Conservation (phyloP, 2,113 vertebrate species). For the Benitochromis conjunctus region DNA sequence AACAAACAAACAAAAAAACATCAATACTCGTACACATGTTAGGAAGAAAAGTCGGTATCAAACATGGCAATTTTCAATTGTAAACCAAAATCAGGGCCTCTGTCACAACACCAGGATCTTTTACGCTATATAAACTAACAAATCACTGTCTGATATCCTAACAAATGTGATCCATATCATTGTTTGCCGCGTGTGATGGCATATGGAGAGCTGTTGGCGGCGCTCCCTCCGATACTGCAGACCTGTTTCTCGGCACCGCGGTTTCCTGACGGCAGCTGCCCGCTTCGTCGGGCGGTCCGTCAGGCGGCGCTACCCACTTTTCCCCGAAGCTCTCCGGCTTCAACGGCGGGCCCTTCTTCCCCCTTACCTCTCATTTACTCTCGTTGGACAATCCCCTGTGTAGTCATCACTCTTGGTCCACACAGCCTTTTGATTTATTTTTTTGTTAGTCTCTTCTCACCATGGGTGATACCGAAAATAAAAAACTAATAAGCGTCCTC, state of each 20-base stretch:
- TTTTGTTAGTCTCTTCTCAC: background rate
- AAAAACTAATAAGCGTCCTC: background rate
- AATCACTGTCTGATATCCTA: background rate
- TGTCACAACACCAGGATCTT: background rate
- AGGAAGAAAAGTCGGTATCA: background rate
- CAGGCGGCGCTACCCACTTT: constrained; percentile 83
- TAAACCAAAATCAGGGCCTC: background rate
- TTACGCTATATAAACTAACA: background rate
- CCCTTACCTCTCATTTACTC: constrained; percentile 65
- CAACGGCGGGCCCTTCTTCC: constrained; percentile 71
- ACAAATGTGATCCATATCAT: background rate
- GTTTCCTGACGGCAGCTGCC: constrained; percentile 66
- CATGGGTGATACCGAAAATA: background rate
- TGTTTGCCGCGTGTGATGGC: constrained; percentile 58
- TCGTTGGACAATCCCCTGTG: constrained; percentile 57
- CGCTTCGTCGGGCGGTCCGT: constrained; percentile 74
- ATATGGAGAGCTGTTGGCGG: constrained; percentile 75
- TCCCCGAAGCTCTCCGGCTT: constrained; percentile 68
- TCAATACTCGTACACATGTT: background rate
- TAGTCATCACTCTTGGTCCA: background rate
- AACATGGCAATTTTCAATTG: background rate
- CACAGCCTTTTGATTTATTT: background rate
- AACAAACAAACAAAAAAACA: background rate
- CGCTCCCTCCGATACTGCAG: constrained; percentile 67
- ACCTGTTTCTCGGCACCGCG: constrained; percentile 67